phyloP scores from a whole-genome alignment of 2,888 invertebrate species.

The Caenorhabditis zanzibari region DNA sequence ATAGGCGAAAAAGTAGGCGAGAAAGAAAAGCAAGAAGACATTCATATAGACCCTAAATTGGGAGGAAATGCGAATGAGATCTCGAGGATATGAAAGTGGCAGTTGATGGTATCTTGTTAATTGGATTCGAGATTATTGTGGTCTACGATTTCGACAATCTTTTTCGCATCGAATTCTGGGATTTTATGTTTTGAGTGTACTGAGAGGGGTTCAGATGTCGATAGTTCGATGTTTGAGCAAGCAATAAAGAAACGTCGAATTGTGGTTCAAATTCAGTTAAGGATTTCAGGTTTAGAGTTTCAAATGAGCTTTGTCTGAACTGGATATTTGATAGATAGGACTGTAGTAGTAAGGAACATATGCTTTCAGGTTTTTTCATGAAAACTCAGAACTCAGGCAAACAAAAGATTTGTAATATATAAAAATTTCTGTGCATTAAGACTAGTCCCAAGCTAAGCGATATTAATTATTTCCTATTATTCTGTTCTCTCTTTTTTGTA shows the following conservation, averaged over 20 bases:
- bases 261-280: too few relatives aligned
- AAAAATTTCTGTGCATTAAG: too few relatives aligned
- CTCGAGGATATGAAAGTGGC: constrained; percentile 18
- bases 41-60: constrained; percentile 27
- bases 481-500: background rate
- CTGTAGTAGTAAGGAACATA: too few relatives aligned
- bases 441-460: background rate
- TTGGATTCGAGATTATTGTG: constrained; percentile 23
- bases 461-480: background rate
- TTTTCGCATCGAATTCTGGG: background rate
- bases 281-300: too few relatives aligned
- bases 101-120: constrained; percentile 41
- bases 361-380: too few relatives aligned
- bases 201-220: background rate
- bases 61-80: constrained; percentile 29
- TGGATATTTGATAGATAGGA: too few relatives aligned
- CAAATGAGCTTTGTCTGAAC: too few relatives aligned
- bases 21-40: constrained; percentile 21
- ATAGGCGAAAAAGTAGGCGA: constrained; percentile 38
- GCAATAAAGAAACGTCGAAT: too few relatives aligned
- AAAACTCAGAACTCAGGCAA: too few relatives aligned
- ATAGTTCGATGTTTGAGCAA: too few relatives aligned
- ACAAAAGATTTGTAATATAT: too few relatives aligned
- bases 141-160: constrained; percentile 12
- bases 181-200: background rate